Evolutionary conservation across 1,140 invertebrate genomes (phyloP).

Genomic region (Anastrepha obliqua): DNA sequence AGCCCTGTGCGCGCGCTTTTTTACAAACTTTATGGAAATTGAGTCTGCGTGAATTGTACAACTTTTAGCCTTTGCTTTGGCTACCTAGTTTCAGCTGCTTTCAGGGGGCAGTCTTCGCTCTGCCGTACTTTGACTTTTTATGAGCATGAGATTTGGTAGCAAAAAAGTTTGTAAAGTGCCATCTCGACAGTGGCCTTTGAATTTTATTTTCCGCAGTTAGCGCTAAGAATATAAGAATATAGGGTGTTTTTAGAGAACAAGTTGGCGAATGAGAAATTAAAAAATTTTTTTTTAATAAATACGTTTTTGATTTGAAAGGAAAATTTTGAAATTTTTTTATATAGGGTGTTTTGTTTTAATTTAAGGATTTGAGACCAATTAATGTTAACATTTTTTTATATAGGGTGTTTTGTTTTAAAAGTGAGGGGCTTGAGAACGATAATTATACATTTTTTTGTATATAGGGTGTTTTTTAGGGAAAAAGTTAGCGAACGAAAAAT

Average conservation of each 20-base stretch:
- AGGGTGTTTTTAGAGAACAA: too few relatives aligned
- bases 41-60: background rate
- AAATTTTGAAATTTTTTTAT: too few relatives aligned
- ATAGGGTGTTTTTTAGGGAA: too few relatives aligned
- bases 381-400: background rate
- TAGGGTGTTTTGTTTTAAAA: background rate
- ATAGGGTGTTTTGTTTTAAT: too few relatives aligned
- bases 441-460: too few relatives aligned
- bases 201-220: conserved; percentile 15
- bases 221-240: too few relatives aligned
- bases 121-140: background rate
- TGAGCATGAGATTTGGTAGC: background rate
- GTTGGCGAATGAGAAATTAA: too few relatives aligned
- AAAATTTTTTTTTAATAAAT: too few relatives aligned
- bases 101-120: background rate
- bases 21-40: conserved; percentile 38
- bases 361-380: too few relatives aligned
- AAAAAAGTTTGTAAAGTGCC: conserved; percentile 34
- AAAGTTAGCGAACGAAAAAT: too few relatives aligned
- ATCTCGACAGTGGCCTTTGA: conserved; percentile 13
- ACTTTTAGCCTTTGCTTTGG: conserved; percentile 21
- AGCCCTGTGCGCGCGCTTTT: background rate
- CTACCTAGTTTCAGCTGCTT: background rate
- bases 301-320: too few relatives aligned
- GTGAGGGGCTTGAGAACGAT: background rate